Conservation (phyloP, 2,113 vertebrate genomes). For the Ictidomys tridecemlineatus region DNA sequence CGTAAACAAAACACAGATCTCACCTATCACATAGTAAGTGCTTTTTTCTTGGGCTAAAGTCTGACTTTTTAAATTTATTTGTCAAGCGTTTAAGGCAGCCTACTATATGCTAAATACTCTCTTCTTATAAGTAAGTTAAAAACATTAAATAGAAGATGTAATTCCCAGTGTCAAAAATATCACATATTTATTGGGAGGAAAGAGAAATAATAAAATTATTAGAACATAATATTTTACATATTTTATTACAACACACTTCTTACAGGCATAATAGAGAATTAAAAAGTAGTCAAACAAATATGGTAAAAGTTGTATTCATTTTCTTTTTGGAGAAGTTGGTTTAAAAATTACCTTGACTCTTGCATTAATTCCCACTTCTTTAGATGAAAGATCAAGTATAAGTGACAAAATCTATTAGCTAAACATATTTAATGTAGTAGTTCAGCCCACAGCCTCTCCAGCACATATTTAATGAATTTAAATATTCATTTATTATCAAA, state of each 20-base stretch:
- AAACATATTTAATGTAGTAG: background rate
- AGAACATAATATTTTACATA: background rate
- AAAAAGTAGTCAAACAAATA: background rate
- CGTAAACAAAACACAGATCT: background rate
- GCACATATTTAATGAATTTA: slow-evolving; percentile 37
- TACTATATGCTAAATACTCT: background rate
- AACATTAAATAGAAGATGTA: background rate
- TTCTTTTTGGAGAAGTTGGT: background rate
- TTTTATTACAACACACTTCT: background rate
- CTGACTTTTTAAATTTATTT: background rate
- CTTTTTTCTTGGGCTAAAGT: background rate
- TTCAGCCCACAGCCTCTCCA: background rate
- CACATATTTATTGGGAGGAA: background rate
- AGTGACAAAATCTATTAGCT: background rate
- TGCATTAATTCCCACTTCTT: background rate
- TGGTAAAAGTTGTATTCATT: background rate
- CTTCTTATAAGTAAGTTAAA: slow-evolving; percentile 10
- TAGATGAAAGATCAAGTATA: slow-evolving; percentile 4
- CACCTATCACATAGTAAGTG: background rate
- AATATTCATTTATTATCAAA: slow-evolving; percentile 16
- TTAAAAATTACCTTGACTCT: background rate
- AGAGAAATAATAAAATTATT: background rate
- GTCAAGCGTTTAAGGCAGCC: background rate
- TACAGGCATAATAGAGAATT: background rate
- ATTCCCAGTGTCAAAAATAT: background rate